Conservation (phyloP, 2,797 vertebrate species). For the Simalia tracyae region DNA sequence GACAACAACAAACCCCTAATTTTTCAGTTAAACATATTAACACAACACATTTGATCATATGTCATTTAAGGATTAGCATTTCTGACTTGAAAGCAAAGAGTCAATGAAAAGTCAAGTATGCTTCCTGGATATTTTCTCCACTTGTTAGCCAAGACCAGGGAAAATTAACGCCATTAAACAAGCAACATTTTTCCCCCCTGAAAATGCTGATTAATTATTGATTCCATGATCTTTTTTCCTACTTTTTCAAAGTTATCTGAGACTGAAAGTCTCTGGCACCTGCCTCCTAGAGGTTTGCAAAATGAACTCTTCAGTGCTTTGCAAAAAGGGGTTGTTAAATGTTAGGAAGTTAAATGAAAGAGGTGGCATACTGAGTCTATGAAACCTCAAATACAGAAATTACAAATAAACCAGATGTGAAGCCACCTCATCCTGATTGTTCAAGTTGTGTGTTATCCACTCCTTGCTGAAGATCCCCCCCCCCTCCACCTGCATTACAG, state of each 20-base stretch:
- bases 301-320: slow-evolving; percentile 62
- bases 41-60: slow-evolving; percentile 40
- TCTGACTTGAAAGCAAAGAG: slow-evolving; percentile 50
- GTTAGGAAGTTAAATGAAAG: slow-evolving; percentile 56
- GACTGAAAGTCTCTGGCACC: slow-evolving; percentile 62
- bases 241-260: slow-evolving; percentile 55
- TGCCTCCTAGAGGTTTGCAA: slow-evolving; percentile 64
- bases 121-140: slow-evolving; percentile 52
- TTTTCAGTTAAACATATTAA: slow-evolving; percentile 52
- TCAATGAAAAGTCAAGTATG: slow-evolving; percentile 54
- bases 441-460: background rate
- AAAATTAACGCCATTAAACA: slow-evolving; percentile 55
- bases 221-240: slow-evolving; percentile 64
- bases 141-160: slow-evolving; percentile 46
- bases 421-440: background rate
- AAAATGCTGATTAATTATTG: slow-evolving; percentile 65
- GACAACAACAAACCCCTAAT: background rate
- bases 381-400: slow-evolving; percentile 22
- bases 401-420: slow-evolving; percentile 37
- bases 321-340: slow-evolving; percentile 53
- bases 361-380: slow-evolving; percentile 49
- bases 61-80: slow-evolving; percentile 42
- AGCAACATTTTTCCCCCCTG: slow-evolving; percentile 5
- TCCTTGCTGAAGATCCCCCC: background rate
- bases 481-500: background rate